phyloP scores from a whole-genome alignment of 2,113 vertebrate species.

The Ageneiosus marmoratus region DNA sequence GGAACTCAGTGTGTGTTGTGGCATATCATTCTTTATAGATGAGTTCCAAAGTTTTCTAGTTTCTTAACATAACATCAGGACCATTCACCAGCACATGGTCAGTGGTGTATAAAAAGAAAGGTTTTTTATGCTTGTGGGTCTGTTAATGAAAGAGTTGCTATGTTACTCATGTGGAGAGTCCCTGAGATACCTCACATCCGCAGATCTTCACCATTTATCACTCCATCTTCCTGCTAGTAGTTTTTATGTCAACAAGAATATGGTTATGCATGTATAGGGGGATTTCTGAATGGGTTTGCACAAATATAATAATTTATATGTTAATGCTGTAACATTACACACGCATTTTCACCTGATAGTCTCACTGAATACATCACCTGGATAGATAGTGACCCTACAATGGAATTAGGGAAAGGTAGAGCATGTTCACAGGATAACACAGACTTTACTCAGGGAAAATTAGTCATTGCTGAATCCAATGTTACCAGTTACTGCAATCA shows the following conservation, averaged over 20 bases:
- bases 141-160: conserved; percentile 61
- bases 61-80: not conserved
- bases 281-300: conserved; percentile 11
- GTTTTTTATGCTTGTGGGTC: not conserved
- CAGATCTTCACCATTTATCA: conserved; percentile 61
- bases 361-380: not conserved
- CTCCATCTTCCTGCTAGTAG: conserved; percentile 62
- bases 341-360: conserved; percentile 1
- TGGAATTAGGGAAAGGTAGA: not conserved
- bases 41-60: not conserved
- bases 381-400: not conserved
- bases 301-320: conserved; percentile 29
- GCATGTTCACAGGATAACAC: no score
- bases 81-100: not conserved
- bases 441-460: not conserved
- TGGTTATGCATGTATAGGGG: conserved; percentile 17
- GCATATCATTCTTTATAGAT: not conserved
- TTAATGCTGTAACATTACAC: conserved; percentile 22
- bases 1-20: not conserved
- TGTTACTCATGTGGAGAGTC: conserved; percentile 54
- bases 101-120: not conserved
- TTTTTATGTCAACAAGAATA: conserved; percentile 20
- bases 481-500: not conserved
- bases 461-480: not conserved
- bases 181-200: conserved; percentile 62